Evolutionary conservation across 2,113 vertebrate genomes (phyloP), one percentile per base, ranked within the genome.

Genomic region (Spea bombifrons): DNA sequence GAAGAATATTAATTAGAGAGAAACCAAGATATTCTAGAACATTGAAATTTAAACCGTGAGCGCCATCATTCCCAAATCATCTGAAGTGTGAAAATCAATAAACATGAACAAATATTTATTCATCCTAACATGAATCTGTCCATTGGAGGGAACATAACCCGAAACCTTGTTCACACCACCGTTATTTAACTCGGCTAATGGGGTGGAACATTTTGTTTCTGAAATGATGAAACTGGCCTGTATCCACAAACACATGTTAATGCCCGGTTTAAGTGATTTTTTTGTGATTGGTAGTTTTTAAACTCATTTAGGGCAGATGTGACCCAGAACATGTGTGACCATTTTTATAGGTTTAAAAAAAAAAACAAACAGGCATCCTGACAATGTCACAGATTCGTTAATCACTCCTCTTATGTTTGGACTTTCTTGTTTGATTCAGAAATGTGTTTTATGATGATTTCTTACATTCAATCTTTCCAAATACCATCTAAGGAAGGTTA

Each of bases 111-210:
- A 69, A 69, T 59, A 77, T 68, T 77, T 63, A 77, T 70, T 70
- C 16, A 47, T 61, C 65, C 53, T 10, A 77, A 70, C 75, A 77
- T 77, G 48, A 77, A 77, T 77, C 55, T 77, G 63, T 66, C 63
- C 45, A 8, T 50, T 70, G 50, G 61, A 65, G 30, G 57, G 17
- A 78, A 52, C 66, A 12, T 47, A 70, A 71, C 46, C 46, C 71
- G n/a, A 77, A 77, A 55, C 64, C 53, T 57, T 77, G 53, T 64
- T 59, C 68, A 71, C 47, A 59, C 47, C 75, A 8, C 53, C 52
- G 68, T 71, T 63, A 46, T 30, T 71, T 61, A 57, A 15, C 55
- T 52, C 17, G 13, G 59, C 57, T 71, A 78, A 71, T 71, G 68
- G 68, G 10, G 17, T 71, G 68, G 50, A 78, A 78, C 59, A 78